Evolutionary conservation across 2,888 invertebrate genomes (phyloP), one percentile per base, ranked within the genome.

Genomic region (Limenitis camilla): DNA sequence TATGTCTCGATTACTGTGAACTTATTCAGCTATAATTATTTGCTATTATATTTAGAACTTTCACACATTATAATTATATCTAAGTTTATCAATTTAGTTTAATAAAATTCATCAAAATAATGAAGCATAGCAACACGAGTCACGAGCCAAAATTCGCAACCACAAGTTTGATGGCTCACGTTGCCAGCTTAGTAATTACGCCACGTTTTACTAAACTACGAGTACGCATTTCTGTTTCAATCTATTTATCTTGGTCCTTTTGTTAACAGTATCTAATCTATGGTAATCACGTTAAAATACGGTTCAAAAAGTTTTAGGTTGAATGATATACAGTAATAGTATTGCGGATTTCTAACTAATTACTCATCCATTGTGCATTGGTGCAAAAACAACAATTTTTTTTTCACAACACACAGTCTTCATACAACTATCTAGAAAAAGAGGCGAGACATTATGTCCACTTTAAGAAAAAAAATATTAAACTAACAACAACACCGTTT

Each of bases 131-230:
- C 2, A 45, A 45, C 36, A 45, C 45, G 5, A 45, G 45, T 35
- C 45, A 38, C 30, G 36, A 38, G 38, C 36, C 45, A 45, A 45
- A 45, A 45, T 45, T 45, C 38, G 28, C 30, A 43, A 45, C 33
- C 48, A 10, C 36, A 39, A 50, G 29, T 38, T 50, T 50, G 50
- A 39, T 39, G 36, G 43, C 44, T 40, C 50, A 50, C 50, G 44
- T 50, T 44, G 43, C 44, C 39, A 49, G 40, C 49, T 48, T 40
- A 49, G 31, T 50, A 50, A 50, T 50, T 43, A 44, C 39, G 36
- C 31, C 50, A 50, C 50, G 43, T 50, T 50, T 44, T 44, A 11
- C 38, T 38, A 39, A 50, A 50, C 44, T 50, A 50, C 50, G 38
- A 50, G 39, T 50, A 50, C 50, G 38, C 50, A 44, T 50, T 44